Percentiles rank a stretch among this genome's conserved stretches.
phyloP scores from a whole-genome alignment of 2,797 vertebrate species.

The Prunella strophiata region DNA sequence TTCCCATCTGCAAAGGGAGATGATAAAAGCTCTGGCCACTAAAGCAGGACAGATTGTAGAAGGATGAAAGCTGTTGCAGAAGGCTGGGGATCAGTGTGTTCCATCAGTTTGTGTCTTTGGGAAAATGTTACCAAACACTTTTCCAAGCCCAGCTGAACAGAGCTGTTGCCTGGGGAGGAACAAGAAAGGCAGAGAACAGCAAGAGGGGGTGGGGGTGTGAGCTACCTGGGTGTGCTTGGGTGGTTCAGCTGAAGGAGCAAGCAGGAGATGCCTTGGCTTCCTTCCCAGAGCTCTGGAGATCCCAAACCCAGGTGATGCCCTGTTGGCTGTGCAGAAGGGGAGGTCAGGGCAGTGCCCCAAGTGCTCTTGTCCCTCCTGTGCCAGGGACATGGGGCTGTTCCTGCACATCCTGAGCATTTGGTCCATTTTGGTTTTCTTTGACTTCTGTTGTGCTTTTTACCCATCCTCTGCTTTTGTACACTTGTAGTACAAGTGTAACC shows the following conservation, averaged over 20 bases:
- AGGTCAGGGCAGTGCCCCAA: background rate
- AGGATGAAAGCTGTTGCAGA: background rate
- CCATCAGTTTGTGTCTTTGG: background rate
- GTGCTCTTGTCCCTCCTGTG: rapidly evolving
- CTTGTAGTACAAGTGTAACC: background rate
- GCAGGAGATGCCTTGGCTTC: background rate
- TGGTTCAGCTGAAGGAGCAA: background rate
- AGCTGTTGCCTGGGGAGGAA: background rate
- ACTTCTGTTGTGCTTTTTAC: background rate
- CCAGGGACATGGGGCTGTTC: rapidly evolving
- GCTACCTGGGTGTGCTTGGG: background rate
- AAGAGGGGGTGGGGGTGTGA: rapidly evolving
- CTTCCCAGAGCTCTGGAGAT: background rate
- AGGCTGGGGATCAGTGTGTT: background rate
- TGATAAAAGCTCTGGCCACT: background rate
- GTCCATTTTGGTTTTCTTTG: background rate
- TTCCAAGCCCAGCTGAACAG: background rate
- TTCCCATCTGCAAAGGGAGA: background rate
- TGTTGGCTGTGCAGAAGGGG: background rate
- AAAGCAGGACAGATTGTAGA: background rate
- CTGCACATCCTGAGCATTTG: background rate
- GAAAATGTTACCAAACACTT: background rate
- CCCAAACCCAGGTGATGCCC: background rate
- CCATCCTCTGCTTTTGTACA: background rate
- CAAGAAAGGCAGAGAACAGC: background rate